Conservation (phyloP, 2,797 vertebrate genomes). For the Chelon labrosus region DNA sequence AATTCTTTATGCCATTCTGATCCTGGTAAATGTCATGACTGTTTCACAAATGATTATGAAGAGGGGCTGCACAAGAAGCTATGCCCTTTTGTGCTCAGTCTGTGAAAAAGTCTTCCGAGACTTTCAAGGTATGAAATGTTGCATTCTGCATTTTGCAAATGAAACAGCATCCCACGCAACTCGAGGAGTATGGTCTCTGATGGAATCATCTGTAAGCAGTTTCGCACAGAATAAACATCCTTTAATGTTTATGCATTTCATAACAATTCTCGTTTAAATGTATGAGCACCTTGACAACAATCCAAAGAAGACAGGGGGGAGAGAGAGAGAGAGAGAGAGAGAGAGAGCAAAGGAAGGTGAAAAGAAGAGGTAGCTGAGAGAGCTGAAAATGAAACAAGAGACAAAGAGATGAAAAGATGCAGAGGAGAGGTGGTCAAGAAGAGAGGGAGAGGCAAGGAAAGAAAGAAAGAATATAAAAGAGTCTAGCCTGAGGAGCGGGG, state of each 20-base stretch:
- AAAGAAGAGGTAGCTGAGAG: not conserved
- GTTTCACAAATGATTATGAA: too few species aligned
- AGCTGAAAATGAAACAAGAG: slow-evolving; percentile 20
- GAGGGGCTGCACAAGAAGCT: not conserved
- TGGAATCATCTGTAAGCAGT: not conserved
- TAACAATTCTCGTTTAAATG: not conserved
- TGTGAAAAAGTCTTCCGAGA: too few species aligned
- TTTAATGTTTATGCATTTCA: slow-evolving; percentile 1
- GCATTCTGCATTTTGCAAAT: slow-evolving; percentile 3
- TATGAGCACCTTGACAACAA: slow-evolving; percentile 13
- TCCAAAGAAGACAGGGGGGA: too few species aligned
- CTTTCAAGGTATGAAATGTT: slow-evolving; percentile 11
- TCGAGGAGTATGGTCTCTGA: not conserved
- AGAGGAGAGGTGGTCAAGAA: slow-evolving; percentile 36
- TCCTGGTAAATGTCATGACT: too few species aligned
- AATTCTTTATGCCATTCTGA: too few species aligned
- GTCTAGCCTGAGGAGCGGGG: slow-evolving; percentile 37
- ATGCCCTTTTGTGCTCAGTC: not conserved
- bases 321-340: not conserved
- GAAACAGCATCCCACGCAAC: not conserved
- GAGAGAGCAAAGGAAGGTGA: not conserved
- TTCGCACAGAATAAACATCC: not conserved
- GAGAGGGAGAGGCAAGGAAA: slow-evolving; percentile 21
- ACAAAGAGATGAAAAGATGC: slow-evolving; percentile 27
- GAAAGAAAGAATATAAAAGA: slow-evolving; percentile 39